Evolutionary conservation across 2,113 vertebrate species (phyloP), one percentile per base, ranked within the genome.

Genomic region (Elephantulus edwardii): DNA sequence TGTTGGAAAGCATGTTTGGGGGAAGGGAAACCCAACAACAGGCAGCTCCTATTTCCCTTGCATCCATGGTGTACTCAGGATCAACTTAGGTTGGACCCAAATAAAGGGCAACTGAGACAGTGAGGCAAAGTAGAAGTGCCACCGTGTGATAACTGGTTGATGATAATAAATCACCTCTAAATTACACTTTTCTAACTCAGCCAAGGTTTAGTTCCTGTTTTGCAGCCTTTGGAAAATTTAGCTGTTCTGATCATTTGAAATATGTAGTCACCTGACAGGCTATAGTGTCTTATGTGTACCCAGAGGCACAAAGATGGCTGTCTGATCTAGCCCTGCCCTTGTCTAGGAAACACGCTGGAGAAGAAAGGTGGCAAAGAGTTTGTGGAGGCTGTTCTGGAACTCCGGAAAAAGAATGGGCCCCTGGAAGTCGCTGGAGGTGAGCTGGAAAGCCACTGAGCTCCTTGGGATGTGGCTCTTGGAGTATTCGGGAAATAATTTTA

Each of bases 361-460:
- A 99, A 99, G 97, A 99, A 99, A 81, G 99, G 98, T 5, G 99
- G 99, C 91, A 99, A 99, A 97, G 99, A 99, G 94, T 99, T 99
- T 95, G 96, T 97, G 72, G 99, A 99, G 30, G 99, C 98, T 3
- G 97, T 99, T 88, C 96, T 97, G 95, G 99, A 99, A 96, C 97
- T 99, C 83, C 98, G 98, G 95, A 99, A 99, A 98, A 99, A 99
- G 95, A 99, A 99, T 3, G 99, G 99, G 28, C 99, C 99, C 0
- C 97, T 99, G 97, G 99, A 99, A 97, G 98, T 99, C 92, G 99
- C 99, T 71, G 99, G 99, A 97, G 99, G 99, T 99, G 96, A 97
- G 38, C 26, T 86, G 85, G 90, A 58, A 11, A 58, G 35, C 5
- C 14, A 0, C 3, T 10, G 16, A 58, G 66, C 22, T 12, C 42